Percentiles rank a stretch among this genome's conserved stretches.
Evolutionary conservation across 2,888 invertebrate species (phyloP).

Genomic region (Hemithea aestivaria): DNA sequence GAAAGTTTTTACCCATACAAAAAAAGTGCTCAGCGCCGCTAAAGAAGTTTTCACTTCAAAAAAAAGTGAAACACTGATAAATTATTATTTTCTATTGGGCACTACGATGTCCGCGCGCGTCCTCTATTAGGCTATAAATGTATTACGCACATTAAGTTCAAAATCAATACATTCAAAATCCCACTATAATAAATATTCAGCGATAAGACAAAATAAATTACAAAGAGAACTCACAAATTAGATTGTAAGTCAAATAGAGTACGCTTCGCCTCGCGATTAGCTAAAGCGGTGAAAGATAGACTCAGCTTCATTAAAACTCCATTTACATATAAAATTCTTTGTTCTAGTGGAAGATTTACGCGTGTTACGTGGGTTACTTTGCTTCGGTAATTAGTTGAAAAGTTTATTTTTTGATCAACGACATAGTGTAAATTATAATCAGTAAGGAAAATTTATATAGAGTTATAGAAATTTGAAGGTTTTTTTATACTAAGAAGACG

Average conservation of each 20-base stretch:
- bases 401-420: constrained; percentile 6
- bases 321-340: constrained; percentile 42
- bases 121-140: too few species aligned
- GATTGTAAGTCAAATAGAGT: constrained; percentile 14
- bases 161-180: too few species aligned
- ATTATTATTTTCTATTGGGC: too few species aligned
- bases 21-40: too few species aligned
- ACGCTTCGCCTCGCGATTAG: constrained; percentile 19
- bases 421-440: not conserved
- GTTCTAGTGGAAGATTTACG: constrained; percentile 33
- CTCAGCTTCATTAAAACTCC: constrained; percentile 37
- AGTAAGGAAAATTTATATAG: not conserved
- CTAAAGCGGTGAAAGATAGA: constrained; percentile 26
- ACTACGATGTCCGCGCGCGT: too few species aligned
- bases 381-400: constrained; percentile 34
- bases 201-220: constrained; percentile 12
- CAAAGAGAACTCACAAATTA: constrained; percentile 8
- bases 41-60: too few species aligned
- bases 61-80: too few species aligned
- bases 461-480: too few species aligned
- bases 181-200: not conserved
- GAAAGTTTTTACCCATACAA: too few species aligned
- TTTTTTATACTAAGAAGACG: too few species aligned
- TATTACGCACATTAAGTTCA: too few species aligned
- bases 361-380: constrained; percentile 32